Percentiles rank a stretch among this genome's conserved stretches.
These are phyloP conservation scores for Bettongia penicillata DNA, from an alignment of 2,113 vertebrate species.

Conservation along the genomic window DNA sequence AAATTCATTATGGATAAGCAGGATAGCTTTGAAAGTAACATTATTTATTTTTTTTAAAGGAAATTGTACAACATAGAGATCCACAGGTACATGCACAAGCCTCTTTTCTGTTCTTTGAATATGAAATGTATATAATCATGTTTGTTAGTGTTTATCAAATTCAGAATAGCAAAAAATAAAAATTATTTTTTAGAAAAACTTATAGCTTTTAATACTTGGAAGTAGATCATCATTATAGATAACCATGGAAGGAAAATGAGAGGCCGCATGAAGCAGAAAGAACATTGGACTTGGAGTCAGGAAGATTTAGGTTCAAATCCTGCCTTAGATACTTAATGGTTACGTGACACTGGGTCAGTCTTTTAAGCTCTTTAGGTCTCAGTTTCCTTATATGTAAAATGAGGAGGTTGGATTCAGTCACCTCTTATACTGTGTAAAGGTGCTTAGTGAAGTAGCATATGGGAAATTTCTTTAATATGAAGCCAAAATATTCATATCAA, in stretches of 20 bases:
- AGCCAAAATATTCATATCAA: not conserved
- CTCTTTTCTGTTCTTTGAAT: not conserved
- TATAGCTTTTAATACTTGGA: not conserved
- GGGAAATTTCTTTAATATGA: not conserved
- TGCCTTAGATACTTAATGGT: not conserved
- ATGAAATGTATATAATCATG: not conserved
- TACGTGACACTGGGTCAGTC: not conserved
- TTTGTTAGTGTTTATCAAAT: not conserved
- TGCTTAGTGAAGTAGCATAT: not conserved
- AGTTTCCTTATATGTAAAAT: not conserved
- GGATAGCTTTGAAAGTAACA: not conserved
- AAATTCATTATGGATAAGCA: not conserved
- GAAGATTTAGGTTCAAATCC: not conserved
- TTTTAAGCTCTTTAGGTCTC: not conserved
- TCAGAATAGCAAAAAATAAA: not conserved
- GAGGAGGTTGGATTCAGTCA: not conserved
- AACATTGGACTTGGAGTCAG: not conserved
- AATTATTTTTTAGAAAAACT: not conserved
- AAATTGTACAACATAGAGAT: not conserved
- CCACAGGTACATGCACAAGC: too few species aligned
- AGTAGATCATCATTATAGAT: not conserved
- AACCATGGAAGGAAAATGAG: not conserved
- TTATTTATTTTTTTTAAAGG: not conserved
- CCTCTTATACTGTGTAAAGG: not conserved
- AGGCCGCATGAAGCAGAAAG: not conserved